phyloP scores from a whole-genome alignment of 1,140 invertebrate genomes.

The Atta texana region DNA sequence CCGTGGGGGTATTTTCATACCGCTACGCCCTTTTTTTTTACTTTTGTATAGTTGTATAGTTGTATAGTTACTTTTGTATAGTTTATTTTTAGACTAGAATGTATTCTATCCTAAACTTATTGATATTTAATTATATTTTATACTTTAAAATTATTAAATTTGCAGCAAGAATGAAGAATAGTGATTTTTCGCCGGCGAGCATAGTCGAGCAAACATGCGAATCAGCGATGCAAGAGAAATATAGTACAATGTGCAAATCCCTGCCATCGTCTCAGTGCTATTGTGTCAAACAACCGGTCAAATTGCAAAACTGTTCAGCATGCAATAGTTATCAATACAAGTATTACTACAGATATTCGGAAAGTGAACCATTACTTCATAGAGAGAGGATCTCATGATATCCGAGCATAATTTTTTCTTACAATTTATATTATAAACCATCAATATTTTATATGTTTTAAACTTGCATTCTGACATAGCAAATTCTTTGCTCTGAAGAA shows the following conservation, averaged over 20 bases:
- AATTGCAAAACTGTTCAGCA: neutral
- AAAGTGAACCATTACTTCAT: conserved; percentile 64
- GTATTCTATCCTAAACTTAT: neutral
- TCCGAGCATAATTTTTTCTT: neutral
- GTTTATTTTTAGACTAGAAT: neutral
- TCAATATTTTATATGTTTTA: conserved; percentile 5
- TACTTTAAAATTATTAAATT: conserved; percentile 24
- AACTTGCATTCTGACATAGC: neutral
- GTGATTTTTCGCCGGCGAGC: conserved; percentile 1
- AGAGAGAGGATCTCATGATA: neutral
- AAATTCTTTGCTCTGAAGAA: neutral
- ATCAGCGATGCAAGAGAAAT: neutral
- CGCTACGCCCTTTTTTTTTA: neutral
- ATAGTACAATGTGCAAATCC: conserved; percentile 11
- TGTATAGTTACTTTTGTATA: neutral
- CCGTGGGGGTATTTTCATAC: no score
- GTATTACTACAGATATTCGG: conserved; percentile 37
- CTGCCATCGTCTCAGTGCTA: neutral
- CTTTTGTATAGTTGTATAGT: neutral
- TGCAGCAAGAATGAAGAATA: neutral
- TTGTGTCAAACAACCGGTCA: neutral
- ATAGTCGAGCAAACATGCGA: neutral
- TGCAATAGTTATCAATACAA: neutral
- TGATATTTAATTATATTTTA: neutral
- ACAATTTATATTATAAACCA: neutral